Percentiles rank a stretch among this genome's conserved stretches.
phyloP scores from a whole-genome alignment of 2,113 vertebrate species.

The Orcinus orca region DNA sequence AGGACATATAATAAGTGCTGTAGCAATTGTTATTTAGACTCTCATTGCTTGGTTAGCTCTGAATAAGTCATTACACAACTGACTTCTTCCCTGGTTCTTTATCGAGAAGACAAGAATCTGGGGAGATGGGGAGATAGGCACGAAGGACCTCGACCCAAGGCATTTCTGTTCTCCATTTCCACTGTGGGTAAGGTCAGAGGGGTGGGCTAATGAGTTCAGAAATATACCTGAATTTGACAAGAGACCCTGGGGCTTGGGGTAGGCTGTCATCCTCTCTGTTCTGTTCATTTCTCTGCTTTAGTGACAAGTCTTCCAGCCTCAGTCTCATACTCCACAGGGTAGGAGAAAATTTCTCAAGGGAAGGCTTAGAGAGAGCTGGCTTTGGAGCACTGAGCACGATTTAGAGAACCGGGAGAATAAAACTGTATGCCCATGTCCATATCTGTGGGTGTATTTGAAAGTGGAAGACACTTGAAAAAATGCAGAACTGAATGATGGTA shows the following conservation, averaged over 20 bases:
- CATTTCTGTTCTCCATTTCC: not conserved
- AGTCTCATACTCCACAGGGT: not conserved
- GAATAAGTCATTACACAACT: not conserved
- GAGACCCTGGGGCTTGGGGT: not conserved
- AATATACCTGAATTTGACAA: not conserved
- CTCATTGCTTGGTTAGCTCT: not conserved
- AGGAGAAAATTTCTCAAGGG: not conserved
- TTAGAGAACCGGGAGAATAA: not conserved
- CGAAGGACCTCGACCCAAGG: not conserved
- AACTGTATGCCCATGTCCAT: fast-evolving
- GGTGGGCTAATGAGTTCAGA: not conserved
- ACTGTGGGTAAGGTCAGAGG: not conserved
- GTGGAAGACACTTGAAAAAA: not conserved
- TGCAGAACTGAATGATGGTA: not conserved
- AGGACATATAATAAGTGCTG: not conserved
- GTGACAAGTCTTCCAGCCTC: not conserved
- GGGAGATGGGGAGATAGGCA: not conserved
- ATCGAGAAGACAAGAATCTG: not conserved
- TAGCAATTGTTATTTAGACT: not conserved
- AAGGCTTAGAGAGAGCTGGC: not conserved
- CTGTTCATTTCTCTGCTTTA: not conserved
- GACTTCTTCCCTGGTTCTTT: not conserved
- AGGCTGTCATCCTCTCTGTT: not conserved
- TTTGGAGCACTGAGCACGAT: not conserved
- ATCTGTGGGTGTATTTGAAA: not conserved